Conservation (phyloP, 1,140 invertebrate genomes). For the Sinella curviseta region DNA sequence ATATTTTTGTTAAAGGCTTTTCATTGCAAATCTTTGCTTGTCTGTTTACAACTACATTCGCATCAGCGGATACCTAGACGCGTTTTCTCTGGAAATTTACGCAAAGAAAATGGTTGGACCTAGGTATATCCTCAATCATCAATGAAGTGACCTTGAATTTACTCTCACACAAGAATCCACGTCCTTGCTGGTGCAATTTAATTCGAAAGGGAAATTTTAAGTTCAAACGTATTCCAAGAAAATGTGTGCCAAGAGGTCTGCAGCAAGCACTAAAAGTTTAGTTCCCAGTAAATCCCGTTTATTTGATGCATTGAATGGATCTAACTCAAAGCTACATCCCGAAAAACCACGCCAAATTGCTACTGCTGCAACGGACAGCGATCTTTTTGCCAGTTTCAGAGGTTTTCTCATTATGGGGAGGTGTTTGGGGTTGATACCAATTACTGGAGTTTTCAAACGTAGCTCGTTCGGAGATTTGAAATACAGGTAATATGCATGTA, state of each 20-base stretch:
- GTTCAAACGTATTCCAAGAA: background rate
- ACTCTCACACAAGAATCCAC: too few species aligned
- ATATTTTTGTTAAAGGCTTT: too few species aligned
- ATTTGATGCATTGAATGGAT: background rate
- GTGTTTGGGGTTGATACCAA: constrained; percentile 10
- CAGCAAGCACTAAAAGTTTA: too few species aligned
- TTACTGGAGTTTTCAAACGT: constrained; percentile 11
- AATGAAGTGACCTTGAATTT: too few species aligned
- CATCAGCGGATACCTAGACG: too few species aligned
- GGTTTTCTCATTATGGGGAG: constrained; percentile 19
- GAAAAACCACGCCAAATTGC: background rate
- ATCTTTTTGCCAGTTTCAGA: background rate
- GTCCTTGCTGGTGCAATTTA: too few species aligned
- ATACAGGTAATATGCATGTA: background rate
- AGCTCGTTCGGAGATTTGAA: constrained; percentile 1
- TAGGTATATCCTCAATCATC: too few species aligned
- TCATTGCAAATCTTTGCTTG: too few species aligned
- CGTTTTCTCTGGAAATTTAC: too few species aligned
- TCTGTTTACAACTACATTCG: too few species aligned
- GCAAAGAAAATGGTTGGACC: too few species aligned
- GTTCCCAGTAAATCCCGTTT: background rate
- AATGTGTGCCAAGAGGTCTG: background rate
- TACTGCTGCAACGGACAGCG: background rate
- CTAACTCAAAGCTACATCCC: background rate
- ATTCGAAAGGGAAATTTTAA: background rate